Percentiles rank a stretch among this genome's conserved stretches.
phyloP scores from a whole-genome alignment of 1,140 invertebrate genomes.

The Neelides sp. region DNA sequence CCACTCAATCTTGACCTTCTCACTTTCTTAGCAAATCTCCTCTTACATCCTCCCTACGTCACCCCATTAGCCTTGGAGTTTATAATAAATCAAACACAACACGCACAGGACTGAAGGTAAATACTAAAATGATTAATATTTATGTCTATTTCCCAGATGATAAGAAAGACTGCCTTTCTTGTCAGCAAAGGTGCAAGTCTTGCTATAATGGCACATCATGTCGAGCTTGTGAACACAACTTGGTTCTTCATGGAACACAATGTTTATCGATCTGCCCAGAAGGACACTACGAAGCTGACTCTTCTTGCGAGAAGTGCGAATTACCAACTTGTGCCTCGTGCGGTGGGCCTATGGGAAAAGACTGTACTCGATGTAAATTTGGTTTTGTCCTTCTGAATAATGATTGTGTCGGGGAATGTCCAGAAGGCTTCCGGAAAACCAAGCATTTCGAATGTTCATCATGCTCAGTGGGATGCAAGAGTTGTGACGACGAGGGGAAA shows the following conservation, averaged over 20 bases:
- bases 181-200: constrained; percentile 62
- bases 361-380: constrained; percentile 65
- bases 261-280: constrained; percentile 67
- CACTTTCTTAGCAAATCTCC: neutral
- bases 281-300: constrained; percentile 58
- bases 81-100: no score
- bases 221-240: constrained; percentile 67
- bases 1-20: no score
- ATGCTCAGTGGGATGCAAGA: constrained; percentile 50
- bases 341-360: constrained; percentile 59
- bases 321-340: constrained; percentile 44
- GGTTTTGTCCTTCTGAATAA: constrained; percentile 64
- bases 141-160: constrained; percentile 42
- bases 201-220: constrained; percentile 67
- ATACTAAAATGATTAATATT: neutral
- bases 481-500: constrained; percentile 41
- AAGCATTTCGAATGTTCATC: constrained; percentile 59
- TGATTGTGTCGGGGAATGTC: constrained; percentile 68
- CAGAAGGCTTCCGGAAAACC: constrained; percentile 65
- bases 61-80: neutral
- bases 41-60: neutral
- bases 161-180: constrained; percentile 60
- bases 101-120: no score
- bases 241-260: constrained; percentile 62
- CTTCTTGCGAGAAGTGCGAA: constrained; percentile 24